These are phyloP conservation scores for Megalops atlanticus DNA, from an alignment of 2,113 vertebrate genomes.

Conservation along the genomic window DNA sequence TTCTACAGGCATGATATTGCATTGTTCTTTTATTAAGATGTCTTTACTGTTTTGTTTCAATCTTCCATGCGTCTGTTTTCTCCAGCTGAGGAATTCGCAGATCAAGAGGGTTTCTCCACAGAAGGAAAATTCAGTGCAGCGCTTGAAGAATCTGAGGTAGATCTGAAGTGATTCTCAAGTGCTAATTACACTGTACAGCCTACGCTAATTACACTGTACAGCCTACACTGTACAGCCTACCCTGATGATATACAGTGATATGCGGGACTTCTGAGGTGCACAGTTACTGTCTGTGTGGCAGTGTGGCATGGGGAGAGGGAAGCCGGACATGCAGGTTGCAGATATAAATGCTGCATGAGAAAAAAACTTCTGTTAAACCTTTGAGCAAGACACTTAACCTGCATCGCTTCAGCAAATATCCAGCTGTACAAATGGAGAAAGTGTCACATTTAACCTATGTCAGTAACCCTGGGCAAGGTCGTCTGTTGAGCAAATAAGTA, in stretches of 20 bases:
- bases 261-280: conserved; percentile 10
- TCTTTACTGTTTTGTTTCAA: background rate
- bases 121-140: conserved; percentile 69
- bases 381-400: background rate
- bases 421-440: background rate
- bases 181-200: no score
- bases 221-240: no score
- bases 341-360: background rate
- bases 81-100: conserved; percentile 75
- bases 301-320: background rate
- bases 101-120: conserved; percentile 71
- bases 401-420: background rate
- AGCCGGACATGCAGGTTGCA: background rate
- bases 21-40: background rate
- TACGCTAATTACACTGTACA: no score
- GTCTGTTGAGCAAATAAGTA: background rate
- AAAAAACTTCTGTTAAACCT: background rate
- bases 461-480: background rate
- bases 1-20: no score
- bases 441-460: background rate
- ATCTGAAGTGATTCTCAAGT: background rate
- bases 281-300: background rate
- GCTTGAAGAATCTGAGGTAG: conserved; percentile 75
- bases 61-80: conserved; percentile 21
- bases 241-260: background rate